Conservation (phyloP, 2,888 invertebrate species). For the Cephus nigrinus region DNA sequence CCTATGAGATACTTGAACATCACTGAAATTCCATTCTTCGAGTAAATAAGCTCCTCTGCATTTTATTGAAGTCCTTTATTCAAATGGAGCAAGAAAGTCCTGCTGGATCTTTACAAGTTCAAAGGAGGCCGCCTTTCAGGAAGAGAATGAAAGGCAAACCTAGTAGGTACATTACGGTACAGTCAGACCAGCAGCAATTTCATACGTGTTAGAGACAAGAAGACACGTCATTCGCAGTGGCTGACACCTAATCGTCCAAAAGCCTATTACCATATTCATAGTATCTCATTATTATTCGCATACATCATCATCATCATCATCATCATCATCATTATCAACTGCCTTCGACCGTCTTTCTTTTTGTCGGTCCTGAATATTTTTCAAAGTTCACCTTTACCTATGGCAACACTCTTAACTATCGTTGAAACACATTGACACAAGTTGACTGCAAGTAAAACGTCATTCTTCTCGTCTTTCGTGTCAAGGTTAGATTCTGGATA, state of each 20-base stretch:
- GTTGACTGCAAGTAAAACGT: background rate
- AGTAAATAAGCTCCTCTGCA: background rate
- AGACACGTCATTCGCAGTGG: conserved; percentile 33
- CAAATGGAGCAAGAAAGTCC: background rate
- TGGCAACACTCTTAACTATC: background rate
- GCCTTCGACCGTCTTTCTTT: background rate
- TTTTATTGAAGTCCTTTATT: background rate
- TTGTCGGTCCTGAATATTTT: background rate
- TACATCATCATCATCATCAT: conserved; percentile 28
- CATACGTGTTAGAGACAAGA: conserved; percentile 29
- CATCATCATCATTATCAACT: background rate
- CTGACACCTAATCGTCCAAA: conserved; percentile 43
- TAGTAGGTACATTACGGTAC: background rate
- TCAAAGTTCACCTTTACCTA: background rate
- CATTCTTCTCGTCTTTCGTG: background rate
- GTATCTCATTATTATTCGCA: conserved; percentile 35
- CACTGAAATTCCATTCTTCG: background rate
- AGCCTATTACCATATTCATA: conserved; percentile 49
- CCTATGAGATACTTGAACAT: background rate
- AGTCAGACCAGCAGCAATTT: conserved; percentile 29
- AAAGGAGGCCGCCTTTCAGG: background rate
- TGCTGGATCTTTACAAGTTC: background rate
- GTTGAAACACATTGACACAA: background rate
- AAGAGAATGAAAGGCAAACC: background rate
- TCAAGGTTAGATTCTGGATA: background rate